Evolutionary conservation across 2,113 vertebrate species (phyloP).

Genomic region (Ceratotherium simum): DNA sequence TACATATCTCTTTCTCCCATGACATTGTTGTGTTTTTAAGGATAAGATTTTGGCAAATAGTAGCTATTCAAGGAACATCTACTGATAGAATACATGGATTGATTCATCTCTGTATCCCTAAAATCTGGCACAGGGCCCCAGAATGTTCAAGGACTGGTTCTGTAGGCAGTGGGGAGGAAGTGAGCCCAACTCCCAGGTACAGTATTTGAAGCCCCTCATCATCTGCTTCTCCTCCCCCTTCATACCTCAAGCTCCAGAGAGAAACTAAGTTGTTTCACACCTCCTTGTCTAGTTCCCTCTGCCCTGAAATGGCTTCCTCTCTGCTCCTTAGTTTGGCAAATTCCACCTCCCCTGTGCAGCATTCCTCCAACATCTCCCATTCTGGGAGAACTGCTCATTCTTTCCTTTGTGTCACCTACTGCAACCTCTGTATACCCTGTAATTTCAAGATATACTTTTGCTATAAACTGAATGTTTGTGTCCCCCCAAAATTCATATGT

Average conservation of each 20-base stretch:
- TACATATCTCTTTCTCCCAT: not conserved
- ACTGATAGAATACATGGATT: not conserved
- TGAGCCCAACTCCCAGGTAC: accelerated
- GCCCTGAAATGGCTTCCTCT: not conserved
- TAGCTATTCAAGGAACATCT: conserved; percentile 15
- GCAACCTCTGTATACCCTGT: not conserved
- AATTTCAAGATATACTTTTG: not conserved
- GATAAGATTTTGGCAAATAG: not conserved
- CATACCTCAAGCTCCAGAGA: not conserved
- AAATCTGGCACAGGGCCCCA: not conserved
- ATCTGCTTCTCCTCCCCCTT: not conserved
- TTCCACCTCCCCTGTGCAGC: not conserved
- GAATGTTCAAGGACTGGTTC: not conserved
- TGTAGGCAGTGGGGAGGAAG: not conserved
- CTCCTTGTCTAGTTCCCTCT: not conserved
- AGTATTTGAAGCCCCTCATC: not conserved
- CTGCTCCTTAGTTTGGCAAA: not conserved
- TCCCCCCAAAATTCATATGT: not conserved
- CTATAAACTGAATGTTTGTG: not conserved
- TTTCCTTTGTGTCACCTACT: not conserved
- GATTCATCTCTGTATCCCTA: not conserved
- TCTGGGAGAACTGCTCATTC: not conserved
- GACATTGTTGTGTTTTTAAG: not conserved
- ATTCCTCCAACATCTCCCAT: not conserved
- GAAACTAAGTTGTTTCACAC: not conserved